phyloP scores from a whole-genome alignment of 2,888 invertebrate species.

The Fragum fragum region DNA sequence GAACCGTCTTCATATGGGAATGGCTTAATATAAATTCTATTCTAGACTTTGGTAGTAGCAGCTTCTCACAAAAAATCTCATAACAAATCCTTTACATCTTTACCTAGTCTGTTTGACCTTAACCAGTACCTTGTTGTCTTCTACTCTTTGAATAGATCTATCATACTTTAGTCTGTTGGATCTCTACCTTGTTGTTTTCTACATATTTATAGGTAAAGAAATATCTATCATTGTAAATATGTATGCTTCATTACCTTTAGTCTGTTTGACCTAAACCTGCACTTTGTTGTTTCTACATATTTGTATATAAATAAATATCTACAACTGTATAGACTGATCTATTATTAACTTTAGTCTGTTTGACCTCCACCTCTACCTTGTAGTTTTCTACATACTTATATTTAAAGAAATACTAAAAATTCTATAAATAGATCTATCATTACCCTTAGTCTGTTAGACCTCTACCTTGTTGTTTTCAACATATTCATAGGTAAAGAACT shows the following conservation, averaged over 20 bases:
- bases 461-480: slow-evolving; percentile 83
- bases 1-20: too few species aligned
- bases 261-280: slow-evolving; percentile 86
- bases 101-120: slow-evolving; percentile 88
- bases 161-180: slow-evolving; percentile 89
- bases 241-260: slow-evolving; percentile 89
- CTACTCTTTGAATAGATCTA: neutral
- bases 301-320: slow-evolving; percentile 96
- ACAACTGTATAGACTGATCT: slow-evolving; percentile 88
- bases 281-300: slow-evolving; percentile 87
- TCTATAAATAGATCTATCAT: slow-evolving; percentile 85
- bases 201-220: slow-evolving; percentile 94
- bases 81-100: too few species aligned
- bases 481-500: slow-evolving; percentile 90
- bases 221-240: slow-evolving; percentile 90
- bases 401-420: slow-evolving; percentile 96
- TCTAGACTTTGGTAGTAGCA: too few species aligned
- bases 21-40: too few species aligned
- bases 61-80: too few species aligned
- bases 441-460: slow-evolving; percentile 89
- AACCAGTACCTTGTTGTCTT: slow-evolving; percentile 79
- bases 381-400: slow-evolving; percentile 90
- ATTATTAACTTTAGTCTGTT: slow-evolving; percentile 89
- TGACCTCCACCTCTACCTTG: slow-evolving; percentile 86
- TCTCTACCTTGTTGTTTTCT: slow-evolving; percentile 84